Conservation (phyloP, 2,888 invertebrate species). For the Agriopis leucophaearia region DNA sequence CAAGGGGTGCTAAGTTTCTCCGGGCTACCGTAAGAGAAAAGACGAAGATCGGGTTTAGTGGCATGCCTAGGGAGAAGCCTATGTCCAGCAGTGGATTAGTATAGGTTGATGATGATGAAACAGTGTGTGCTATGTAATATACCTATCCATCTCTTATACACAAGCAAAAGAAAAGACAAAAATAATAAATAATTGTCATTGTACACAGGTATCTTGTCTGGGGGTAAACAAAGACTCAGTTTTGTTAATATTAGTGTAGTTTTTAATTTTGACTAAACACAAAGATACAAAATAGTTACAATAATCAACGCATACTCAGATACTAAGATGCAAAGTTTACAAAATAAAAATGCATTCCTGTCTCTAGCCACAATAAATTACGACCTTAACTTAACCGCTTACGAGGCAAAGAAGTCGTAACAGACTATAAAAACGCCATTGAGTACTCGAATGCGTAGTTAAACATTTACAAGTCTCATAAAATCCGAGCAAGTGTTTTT, state of each 20-base stretch:
- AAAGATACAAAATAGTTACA: background rate
- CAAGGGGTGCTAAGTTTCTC: no score
- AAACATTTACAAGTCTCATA: constrained; percentile 61
- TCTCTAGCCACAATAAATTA: constrained; percentile 36
- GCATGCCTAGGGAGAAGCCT: no score
- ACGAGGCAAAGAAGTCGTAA: constrained; percentile 41
- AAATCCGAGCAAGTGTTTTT: constrained; percentile 62
- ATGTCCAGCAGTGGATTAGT: no score
- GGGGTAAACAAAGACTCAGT: background rate
- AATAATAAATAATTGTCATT: no score
- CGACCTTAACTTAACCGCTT: constrained; percentile 37
- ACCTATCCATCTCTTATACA: background rate
- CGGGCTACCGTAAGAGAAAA: no score
- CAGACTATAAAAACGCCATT: constrained; percentile 46
- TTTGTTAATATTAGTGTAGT: background rate
- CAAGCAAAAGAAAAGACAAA: no score
- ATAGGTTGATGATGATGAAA: no score
- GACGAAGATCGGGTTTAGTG: no score
- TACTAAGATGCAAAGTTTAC: constrained; percentile 1
- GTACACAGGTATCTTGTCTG: background rate
- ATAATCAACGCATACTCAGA: background rate
- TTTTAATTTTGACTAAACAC: background rate
- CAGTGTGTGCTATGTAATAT: background rate
- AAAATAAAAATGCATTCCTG: constrained; percentile 25
- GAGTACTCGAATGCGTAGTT: constrained; percentile 51